Conservation (phyloP, 1,140 invertebrate genomes). For the Radopholus similis region DNA sequence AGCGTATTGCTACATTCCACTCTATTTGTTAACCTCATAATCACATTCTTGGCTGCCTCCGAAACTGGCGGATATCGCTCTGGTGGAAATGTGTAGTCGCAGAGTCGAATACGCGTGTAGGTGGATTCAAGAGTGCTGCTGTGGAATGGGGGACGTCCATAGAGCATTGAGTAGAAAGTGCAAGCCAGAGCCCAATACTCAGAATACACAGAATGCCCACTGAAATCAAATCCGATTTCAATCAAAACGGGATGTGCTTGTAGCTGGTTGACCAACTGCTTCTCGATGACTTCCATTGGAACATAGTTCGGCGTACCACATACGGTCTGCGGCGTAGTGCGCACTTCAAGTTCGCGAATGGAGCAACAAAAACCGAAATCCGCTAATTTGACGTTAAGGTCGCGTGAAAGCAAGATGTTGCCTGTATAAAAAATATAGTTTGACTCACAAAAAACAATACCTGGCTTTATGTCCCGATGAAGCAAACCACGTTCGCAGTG, state of each 20-base stretch:
- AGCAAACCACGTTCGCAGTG: slow-evolving; percentile 36
- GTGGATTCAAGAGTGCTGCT: slow-evolving; percentile 28
- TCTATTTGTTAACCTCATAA: slow-evolving; percentile 18
- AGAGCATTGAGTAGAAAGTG: slow-evolving; percentile 45
- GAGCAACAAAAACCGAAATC: slow-evolving; percentile 41
- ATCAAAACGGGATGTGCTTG: background rate
- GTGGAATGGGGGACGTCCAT: slow-evolving; percentile 38
- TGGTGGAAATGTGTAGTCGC: slow-evolving; percentile 42
- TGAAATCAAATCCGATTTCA: background rate
- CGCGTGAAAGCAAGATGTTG: slow-evolving; percentile 31
- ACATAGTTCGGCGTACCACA: slow-evolving; percentile 45
- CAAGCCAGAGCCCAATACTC: slow-evolving; percentile 41
- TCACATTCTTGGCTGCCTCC: slow-evolving; percentile 31
- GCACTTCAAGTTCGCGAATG: slow-evolving; percentile 27
- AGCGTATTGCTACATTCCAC: background rate
- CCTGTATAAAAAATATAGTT: slow-evolving; percentile 26
- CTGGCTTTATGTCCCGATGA: slow-evolving; percentile 16
- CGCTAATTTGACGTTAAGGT: slow-evolving; percentile 33
- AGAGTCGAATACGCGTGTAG: slow-evolving; percentile 30
- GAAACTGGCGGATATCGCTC: slow-evolving; percentile 29
- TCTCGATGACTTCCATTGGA: slow-evolving; percentile 24
- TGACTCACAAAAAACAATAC: background rate
- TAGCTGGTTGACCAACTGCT: background rate
- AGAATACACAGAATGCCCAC: slow-evolving; percentile 31
- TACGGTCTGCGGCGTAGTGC: slow-evolving; percentile 15